Evolutionary conservation across 2,797 vertebrate species (phyloP), one percentile per base, ranked within the genome.

Genomic region (Chelidonichthys spinosus): DNA sequence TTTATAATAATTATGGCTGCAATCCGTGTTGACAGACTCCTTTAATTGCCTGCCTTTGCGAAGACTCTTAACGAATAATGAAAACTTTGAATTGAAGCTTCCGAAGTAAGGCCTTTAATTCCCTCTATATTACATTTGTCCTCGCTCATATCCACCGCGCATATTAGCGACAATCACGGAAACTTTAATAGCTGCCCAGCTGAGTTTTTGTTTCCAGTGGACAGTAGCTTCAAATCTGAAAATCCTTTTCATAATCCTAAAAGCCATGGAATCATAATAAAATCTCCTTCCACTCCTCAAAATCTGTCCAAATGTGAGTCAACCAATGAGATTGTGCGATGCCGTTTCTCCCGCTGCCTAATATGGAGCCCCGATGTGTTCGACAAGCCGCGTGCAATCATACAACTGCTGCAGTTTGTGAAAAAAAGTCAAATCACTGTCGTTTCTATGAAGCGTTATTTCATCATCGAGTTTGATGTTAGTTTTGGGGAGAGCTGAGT

Each of bases 81-180:
- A 90, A 87, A 87, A 78, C 70, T 63, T 50, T 50, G 52, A 85
- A 78, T 72, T 36, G 55, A 79, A 81, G 85, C 77, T 80, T 85
- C 66, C 53, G 36, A 44, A 63, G 33, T 87, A 86, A 89, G 77
- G 73, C 61, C 82, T 78, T 76, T 91, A 86, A 91, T 78, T 89
- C 86, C 73, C 50, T 84, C 82, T 71, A 87, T 87, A 91, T 89
- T 85, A 81, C 81, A 83, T 87, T 82, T 85, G 85, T 89, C 84
- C 82, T 76, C 62, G 39, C 79, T 87, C 54, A 84, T 80, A 88
- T 87, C 81, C 78, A 83, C 82, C 63, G 56, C 0, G 39, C 54
- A 79, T 81, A 84, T 86, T 77, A 89, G 81, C 14, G 76, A 88
- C 83, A 87, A 86, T 89, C 79, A 87, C 61, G 83, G 81, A 90